Percentiles rank a stretch among this genome's conserved stretches.
Evolutionary conservation across 1,140 invertebrate species (phyloP).

Genomic region (Neodiprion virginianus): DNA sequence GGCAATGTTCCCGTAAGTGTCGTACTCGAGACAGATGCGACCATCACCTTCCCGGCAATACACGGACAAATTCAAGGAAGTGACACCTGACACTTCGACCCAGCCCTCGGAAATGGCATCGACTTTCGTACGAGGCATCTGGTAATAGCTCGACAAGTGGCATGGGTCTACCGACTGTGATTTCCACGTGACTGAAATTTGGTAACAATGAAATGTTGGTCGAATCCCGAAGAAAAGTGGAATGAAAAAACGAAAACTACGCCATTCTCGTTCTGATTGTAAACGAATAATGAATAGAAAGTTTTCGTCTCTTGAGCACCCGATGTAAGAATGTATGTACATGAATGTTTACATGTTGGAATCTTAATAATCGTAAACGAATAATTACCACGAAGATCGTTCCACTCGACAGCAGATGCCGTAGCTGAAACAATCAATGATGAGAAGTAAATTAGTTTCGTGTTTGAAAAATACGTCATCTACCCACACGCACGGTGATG

Average conservation of each 20-base stretch:
- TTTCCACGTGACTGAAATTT: neutral
- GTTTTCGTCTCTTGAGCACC: too few species aligned
- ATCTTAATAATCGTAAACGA: too few species aligned
- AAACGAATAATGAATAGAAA: too few species aligned
- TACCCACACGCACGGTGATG: neutral
- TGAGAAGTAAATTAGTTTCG: neutral
- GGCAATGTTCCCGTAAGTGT: slow-evolving; percentile 54
- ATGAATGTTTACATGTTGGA: too few species aligned
- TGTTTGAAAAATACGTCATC: neutral
- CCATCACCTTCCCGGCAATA: slow-evolving; percentile 46
- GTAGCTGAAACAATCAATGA: neutral
- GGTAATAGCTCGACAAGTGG: slow-evolving; percentile 56
- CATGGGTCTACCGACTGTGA: neutral
- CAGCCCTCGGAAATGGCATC: slow-evolving; percentile 53
- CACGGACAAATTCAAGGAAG: slow-evolving; percentile 47
- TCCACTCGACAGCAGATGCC: neutral
- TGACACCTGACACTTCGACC: slow-evolving; percentile 47
- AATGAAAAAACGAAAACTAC: neutral
- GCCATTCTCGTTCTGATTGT: neutral
- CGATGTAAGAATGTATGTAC: too few species aligned
- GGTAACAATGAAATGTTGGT: neutral
- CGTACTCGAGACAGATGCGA: slow-evolving; percentile 51
- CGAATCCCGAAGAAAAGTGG: neutral
- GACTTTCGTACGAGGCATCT: slow-evolving; percentile 51
- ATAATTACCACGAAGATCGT: slow-evolving; percentile 1